Evolutionary conservation across 2,797 vertebrate genomes (phyloP), one percentile per base, ranked within the genome.

Genomic region (Alectoris magna): DNA sequence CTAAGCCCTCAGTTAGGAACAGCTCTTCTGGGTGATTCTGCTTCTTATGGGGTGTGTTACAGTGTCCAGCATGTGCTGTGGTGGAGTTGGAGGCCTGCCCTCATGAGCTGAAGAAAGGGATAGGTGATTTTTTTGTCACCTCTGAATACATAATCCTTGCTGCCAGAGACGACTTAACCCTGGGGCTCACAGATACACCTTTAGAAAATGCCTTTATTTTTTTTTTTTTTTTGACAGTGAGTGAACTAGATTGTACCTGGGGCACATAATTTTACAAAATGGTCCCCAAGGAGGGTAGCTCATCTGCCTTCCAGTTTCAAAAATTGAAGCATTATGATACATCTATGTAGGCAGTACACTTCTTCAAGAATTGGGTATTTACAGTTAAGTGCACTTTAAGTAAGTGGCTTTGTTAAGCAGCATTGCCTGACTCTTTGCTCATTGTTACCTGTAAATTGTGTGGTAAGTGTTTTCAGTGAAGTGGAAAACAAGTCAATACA

Each of bases 401-500:
- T 77, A 78, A 91, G 55, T 74, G 49, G 6, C 11, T 88, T 94
- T 90, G 72, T 87, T 94, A 95, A 93, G 66, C 59, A 89, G 75
- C 55, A 8, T 60, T 81, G 66, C 51, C n/a, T 58, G 51, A 73
- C 22, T 87, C 68, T 84, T 74, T 91, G 36, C 27, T 90, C 56
- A 26, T 69, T 78, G n/a, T 84, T 94, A 78, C 43, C 72, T 87
- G 63, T 15, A 89, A 75, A 91, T 80, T 82, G 59, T 13, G 10
- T 14, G 38, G 48, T 46, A 79, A 71, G 72, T 85, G 36, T 94
- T 96, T 88, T 80, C 41, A 41, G n/a, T 87, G 34, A 63, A 80
- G 72, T 59, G 41, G 38, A 78, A 85, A 93, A 67, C 21, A 89
- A 77, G 74, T 91, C 73, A 80, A 72, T 90, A 56, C 26, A n/a